A percentile compares a stretch with the other conserved stretches of the same genome.
phyloP scores from a whole-genome alignment of 2,113 vertebrate species.

The Stercorarius parasiticus region DNA sequence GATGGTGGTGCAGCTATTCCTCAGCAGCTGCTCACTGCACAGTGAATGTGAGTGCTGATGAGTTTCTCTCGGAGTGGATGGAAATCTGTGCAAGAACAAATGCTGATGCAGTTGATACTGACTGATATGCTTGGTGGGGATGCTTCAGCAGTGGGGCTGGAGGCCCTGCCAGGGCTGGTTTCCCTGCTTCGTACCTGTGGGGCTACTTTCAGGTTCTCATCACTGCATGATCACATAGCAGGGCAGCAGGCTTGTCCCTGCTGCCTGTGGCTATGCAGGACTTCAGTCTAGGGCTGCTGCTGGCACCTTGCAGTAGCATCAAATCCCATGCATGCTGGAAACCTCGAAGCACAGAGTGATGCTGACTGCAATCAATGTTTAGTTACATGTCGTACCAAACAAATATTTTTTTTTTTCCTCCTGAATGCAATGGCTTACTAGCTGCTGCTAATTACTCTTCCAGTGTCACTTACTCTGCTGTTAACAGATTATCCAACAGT shows the following conservation, averaged over 20 bases:
- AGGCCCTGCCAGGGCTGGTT: background rate
- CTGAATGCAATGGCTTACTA: background rate
- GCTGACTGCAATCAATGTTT: background rate
- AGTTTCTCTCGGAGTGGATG: background rate
- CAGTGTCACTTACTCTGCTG: constrained; percentile 28
- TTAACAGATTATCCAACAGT: constrained; percentile 54
- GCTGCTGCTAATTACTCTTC: constrained; percentile 45
- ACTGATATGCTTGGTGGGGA: background rate
- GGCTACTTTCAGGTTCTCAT: background rate
- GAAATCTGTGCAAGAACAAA: background rate
- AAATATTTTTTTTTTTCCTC: background rate
- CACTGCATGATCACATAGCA: rapidly evolving
- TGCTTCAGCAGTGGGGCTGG: background rate
- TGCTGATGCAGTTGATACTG: background rate
- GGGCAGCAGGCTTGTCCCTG: background rate
- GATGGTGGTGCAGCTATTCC: constrained; percentile 33
- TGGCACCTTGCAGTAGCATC: background rate
- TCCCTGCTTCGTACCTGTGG: rapidly evolving
- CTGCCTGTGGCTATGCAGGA: background rate
- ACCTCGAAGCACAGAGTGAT: background rate
- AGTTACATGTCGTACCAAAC: background rate
- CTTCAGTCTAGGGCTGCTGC: background rate
- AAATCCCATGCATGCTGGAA: background rate
- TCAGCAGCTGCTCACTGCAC: constrained; percentile 8
- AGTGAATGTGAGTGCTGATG: constrained; percentile 1